These are phyloP conservation scores for Rhyacophila brunnea DNA, from an alignment of 1,140 invertebrate species.

Conservation along the genomic window DNA sequence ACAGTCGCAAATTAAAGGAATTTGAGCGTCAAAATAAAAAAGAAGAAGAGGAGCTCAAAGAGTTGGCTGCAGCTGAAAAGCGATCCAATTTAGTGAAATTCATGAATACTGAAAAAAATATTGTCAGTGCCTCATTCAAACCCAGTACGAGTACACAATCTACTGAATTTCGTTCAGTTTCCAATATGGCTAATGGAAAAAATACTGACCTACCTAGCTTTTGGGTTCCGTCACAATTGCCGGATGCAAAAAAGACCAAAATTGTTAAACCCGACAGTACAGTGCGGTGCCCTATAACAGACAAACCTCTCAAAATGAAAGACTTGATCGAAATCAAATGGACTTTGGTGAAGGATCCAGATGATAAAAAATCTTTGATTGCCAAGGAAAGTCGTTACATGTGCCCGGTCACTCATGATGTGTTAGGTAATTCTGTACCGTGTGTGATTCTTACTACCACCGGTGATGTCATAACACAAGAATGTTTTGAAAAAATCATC, in stretches of 20 bases:
- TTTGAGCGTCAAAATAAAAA: slow-evolving; percentile 51
- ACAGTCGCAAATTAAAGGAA: slow-evolving; percentile 85
- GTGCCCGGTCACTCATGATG: slow-evolving; percentile 96
- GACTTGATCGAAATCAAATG: slow-evolving; percentile 95
- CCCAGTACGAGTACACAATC: slow-evolving; percentile 25
- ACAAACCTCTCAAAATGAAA: slow-evolving; percentile 60
- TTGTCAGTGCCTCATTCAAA: slow-evolving; percentile 51
- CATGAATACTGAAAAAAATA: slow-evolving; percentile 74
- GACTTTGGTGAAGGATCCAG: slow-evolving; percentile 82
- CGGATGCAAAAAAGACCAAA: slow-evolving; percentile 70
- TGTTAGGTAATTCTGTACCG: slow-evolving; percentile 90
- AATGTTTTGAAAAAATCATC: slow-evolving; percentile 95
- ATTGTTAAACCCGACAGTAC: slow-evolving; percentile 79
- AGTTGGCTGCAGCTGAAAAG: slow-evolving; percentile 47
- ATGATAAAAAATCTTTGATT: slow-evolving; percentile 79
- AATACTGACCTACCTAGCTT: slow-evolving; percentile 81
- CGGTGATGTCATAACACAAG: slow-evolving; percentile 94
- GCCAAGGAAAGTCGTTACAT: slow-evolving; percentile 79
- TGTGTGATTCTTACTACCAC: slow-evolving; percentile 79
- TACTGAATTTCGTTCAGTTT: slow-evolving; percentile 57
- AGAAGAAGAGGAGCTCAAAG: slow-evolving; percentile 8
- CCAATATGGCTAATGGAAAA: slow-evolving; percentile 70
- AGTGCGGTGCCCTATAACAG: slow-evolving; percentile 12
- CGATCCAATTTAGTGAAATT: slow-evolving; percentile 73
- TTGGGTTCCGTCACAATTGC: slow-evolving; percentile 95